Conservation (phyloP, 2,888 invertebrate genomes). For the Ophion obscuratus region DNA sequence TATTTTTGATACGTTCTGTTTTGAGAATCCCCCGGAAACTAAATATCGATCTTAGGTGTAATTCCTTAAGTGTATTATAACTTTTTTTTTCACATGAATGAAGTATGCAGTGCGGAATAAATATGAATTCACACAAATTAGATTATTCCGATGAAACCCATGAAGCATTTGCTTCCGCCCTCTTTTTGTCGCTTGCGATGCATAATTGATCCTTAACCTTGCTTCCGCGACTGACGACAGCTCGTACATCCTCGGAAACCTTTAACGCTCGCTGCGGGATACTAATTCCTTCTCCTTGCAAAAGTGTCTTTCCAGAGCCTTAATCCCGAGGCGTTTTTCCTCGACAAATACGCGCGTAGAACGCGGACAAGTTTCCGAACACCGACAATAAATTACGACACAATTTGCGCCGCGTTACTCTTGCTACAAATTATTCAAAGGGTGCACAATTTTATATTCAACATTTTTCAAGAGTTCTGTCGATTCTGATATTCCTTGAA, state of each 20-base stretch:
- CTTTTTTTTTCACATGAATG: neutral
- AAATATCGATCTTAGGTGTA: too few species aligned
- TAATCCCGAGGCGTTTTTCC: neutral
- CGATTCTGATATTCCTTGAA: neutral
- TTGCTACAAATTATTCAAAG: neutral
- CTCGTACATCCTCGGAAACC: conserved; percentile 25
- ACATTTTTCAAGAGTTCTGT: neutral
- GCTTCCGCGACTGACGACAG: conserved; percentile 1
- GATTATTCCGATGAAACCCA: conserved; percentile 30
- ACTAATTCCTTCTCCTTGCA: conserved; percentile 1
- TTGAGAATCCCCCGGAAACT: too few species aligned
- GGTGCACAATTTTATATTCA: neutral
- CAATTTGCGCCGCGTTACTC: neutral
- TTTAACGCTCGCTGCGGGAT: conserved; percentile 26
- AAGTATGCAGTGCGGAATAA: neutral
- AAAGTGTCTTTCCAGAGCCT: neutral
- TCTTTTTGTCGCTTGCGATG: conserved; percentile 17
- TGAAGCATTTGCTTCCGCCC: conserved; percentile 28
- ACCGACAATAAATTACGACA: neutral
- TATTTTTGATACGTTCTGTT: too few species aligned
- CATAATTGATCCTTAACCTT: conserved; percentile 55
- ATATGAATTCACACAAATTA: conserved; percentile 20
- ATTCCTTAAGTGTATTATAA: neutral
- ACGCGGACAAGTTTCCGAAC: neutral
- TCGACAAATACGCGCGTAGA: neutral